These are phyloP conservation scores for Lycocerus yunnanus DNA, from an alignment of 2,888 invertebrate genomes.

Conservation along the genomic window DNA sequence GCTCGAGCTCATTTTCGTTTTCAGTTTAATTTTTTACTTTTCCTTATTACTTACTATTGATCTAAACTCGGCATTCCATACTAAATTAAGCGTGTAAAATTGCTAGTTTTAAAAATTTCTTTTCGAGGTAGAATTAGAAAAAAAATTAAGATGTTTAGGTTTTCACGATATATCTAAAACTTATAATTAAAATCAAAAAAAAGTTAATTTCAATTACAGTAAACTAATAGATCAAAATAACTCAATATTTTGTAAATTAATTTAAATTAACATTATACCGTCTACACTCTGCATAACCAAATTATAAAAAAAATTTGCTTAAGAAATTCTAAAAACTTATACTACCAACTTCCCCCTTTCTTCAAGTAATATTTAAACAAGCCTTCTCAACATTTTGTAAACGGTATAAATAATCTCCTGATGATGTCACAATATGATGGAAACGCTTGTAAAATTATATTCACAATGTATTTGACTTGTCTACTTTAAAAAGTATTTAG, in stretches of 20 bases:
- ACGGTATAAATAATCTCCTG: no score
- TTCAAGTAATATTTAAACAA: no score
- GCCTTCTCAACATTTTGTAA: no score
- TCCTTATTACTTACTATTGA: constrained; percentile 7
- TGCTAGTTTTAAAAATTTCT: neutral
- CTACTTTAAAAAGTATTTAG: no score
- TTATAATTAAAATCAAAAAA: neutral
- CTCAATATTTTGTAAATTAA: neutral
- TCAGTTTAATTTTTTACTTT: constrained; percentile 13
- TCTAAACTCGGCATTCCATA: neutral
- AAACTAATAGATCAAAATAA: neutral
- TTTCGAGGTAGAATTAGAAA: neutral
- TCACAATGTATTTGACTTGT: no score
- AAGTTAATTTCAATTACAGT: neutral
- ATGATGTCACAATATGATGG: no score
- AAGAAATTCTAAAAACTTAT: no score
- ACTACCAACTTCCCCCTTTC: no score
- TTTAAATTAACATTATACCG: neutral
- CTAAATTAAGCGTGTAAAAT: neutral
- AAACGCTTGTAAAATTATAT: no score
- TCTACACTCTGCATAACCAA: no score
- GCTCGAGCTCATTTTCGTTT: constrained; percentile 19
- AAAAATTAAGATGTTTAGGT: neutral
- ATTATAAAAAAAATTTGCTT: no score
- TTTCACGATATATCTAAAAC: neutral